Percentiles rank a stretch among this genome's conserved stretches.
These are phyloP conservation scores for Silurus glanis DNA, from an alignment of 2,113 vertebrate species.

Conservation along the genomic window DNA sequence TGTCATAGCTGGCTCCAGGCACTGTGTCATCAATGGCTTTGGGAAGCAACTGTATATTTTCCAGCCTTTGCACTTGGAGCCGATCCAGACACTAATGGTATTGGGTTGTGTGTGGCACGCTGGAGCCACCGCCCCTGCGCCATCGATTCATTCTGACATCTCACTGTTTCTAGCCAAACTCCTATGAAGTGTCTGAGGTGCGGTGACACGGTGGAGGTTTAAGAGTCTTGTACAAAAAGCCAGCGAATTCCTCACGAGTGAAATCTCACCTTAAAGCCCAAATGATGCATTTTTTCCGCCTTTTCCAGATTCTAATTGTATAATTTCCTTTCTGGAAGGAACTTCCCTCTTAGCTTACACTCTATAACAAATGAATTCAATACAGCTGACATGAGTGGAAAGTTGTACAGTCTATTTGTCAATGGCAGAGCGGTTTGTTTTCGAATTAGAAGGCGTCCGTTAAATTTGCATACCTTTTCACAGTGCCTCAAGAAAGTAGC, in stretches of 20 bases:
- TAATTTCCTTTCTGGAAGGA: too few species aligned
- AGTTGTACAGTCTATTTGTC: too few species aligned
- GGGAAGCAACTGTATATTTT: conserved; percentile 44
- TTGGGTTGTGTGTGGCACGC: conserved; percentile 35
- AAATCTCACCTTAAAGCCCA: not conserved
- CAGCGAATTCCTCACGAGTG: not conserved
- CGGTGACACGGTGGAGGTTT: not conserved
- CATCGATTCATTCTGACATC: conserved; percentile 25
- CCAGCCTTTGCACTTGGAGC: conserved; percentile 45
- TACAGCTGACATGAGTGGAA: not conserved
- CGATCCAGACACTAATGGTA: conserved; percentile 51
- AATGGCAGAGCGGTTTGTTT: not conserved
- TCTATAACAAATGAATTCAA: not conserved
- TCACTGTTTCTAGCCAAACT: not conserved
- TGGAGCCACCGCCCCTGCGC: not conserved
- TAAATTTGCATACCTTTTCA: not conserved
- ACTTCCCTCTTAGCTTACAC: not conserved
- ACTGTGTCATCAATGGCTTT: conserved; percentile 36
- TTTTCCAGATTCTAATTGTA: too few species aligned
- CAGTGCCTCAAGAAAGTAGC: not conserved
- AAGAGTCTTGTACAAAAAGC: not conserved
- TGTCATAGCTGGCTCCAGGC: conserved; percentile 28
- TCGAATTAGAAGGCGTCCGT: not conserved
- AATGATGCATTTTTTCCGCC: not conserved
- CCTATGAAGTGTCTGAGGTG: not conserved